Evolutionary conservation across 2,113 vertebrate genomes (phyloP).

Genomic region (Nettapus auritus): DNA sequence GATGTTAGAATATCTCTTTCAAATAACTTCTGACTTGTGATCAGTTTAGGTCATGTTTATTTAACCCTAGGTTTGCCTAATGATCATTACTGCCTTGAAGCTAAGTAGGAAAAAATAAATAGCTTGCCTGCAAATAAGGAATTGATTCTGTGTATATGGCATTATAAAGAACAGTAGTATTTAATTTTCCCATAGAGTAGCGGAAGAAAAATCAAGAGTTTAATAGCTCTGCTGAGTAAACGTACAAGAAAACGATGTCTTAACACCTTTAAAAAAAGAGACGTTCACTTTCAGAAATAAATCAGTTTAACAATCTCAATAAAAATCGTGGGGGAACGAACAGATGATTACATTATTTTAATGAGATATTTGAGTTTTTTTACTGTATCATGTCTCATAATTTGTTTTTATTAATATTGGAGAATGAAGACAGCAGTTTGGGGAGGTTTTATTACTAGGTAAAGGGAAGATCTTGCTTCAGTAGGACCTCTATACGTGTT

Average conservation of each 20-base stretch:
- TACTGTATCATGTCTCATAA: background rate
- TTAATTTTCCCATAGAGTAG: background rate
- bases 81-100: background rate
- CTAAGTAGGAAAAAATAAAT: slow-evolving; percentile 20
- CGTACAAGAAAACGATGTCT: background rate
- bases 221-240: slow-evolving; percentile 6
- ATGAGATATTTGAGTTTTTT: background rate
- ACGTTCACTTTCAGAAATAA: background rate
- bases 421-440: background rate
- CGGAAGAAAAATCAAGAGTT: background rate
- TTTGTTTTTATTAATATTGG: background rate
- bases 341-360: background rate
- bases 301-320: background rate
- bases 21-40: slow-evolving; percentile 7
- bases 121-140: slow-evolving; percentile 5
- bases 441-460: background rate
- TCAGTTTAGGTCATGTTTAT: slow-evolving; percentile 38
- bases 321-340: background rate
- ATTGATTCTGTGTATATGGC: background rate
- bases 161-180: background rate
- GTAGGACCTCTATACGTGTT: background rate
- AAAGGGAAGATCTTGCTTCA: background rate
- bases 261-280: background rate
- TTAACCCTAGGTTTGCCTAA: slow-evolving; percentile 8
- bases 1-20: slow-evolving; percentile 9